Base-by-base conservation (phyloP, 1,140 invertebrate genomes). In the Vanessa atalanta region DNA sequence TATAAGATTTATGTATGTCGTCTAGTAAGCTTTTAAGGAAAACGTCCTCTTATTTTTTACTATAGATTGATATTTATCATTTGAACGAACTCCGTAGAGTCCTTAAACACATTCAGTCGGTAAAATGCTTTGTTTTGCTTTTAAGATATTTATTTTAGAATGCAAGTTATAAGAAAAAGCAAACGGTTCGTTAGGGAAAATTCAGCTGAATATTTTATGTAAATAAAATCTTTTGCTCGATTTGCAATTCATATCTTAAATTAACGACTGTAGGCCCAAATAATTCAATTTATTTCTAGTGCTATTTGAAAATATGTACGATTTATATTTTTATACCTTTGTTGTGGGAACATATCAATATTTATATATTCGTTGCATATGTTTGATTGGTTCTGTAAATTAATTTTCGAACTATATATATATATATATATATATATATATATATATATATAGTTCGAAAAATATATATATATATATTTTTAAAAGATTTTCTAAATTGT, bases 111-210 rank as follows among this genome's bases (percentile, higher is more conserved):
- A 47, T 9, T 47, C 15, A 47, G 9, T 47, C 2, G 12, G 15
- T 43, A 50, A 66, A 23, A 51, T 15, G 23, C 50, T 9, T 51
- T 47, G 14, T 50, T 66, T 26, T 51, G 15, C 26, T 15, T 8
- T 16, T n/a, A 31, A 66, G 50, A 7, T 65, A 65, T 65, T 43
- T 50, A 23, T 66, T 66, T 66, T 66, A 66, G 50, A 31, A 66
- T 83, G 77, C 74, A 88, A 88, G 80, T 87, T 87, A 83, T 79
- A 78, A 79, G 79, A 78, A 81, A 85, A 81, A 83, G 83, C 82
- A 90, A 90, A 90, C 85, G 89, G 83, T 87, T 90, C 88, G 88
- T 90, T 90, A 90, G 82, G 82, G 70, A 85, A 84, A 80, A 81
- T 84, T 87, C 86, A 80, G 77, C 76, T 82, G 87, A 89, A 85